phyloP scores from a whole-genome alignment of 2,888 invertebrate species.

The Pristionchus japonicus region DNA sequence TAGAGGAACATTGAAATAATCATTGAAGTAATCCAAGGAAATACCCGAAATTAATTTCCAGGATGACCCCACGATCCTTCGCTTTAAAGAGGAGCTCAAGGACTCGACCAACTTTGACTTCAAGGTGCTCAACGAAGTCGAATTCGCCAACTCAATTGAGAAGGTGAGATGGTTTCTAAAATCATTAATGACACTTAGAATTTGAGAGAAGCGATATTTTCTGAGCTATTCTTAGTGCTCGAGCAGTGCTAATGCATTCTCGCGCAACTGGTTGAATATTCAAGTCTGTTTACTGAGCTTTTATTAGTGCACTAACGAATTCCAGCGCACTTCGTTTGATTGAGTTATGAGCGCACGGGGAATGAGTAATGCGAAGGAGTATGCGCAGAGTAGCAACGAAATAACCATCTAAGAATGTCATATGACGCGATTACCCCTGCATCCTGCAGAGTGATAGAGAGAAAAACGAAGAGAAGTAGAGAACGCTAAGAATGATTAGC shows the following conservation, averaged over 20 bases:
- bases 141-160: slow-evolving; percentile 63
- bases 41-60: background rate
- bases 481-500: no score
- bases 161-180: slow-evolving; percentile 52
- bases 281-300: background rate
- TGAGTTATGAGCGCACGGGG: background rate
- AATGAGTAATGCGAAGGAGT: background rate
- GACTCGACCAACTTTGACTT: slow-evolving; percentile 64
- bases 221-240: no score
- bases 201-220: no score
- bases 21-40: background rate
- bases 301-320: background rate
- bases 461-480: no score
- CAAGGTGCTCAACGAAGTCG: slow-evolving; percentile 61
- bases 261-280: background rate
- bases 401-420: no score
- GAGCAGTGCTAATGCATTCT: no score
- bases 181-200: no score
- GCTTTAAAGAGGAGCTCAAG: slow-evolving; percentile 49
- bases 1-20: background rate
- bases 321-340: slow-evolving; percentile 2
- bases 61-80: slow-evolving; percentile 37
- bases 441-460: no score
- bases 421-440: no score
- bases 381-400: background rate